phyloP scores from a whole-genome alignment of 2,113 vertebrate genomes.

The Gambusia holbrooki region DNA sequence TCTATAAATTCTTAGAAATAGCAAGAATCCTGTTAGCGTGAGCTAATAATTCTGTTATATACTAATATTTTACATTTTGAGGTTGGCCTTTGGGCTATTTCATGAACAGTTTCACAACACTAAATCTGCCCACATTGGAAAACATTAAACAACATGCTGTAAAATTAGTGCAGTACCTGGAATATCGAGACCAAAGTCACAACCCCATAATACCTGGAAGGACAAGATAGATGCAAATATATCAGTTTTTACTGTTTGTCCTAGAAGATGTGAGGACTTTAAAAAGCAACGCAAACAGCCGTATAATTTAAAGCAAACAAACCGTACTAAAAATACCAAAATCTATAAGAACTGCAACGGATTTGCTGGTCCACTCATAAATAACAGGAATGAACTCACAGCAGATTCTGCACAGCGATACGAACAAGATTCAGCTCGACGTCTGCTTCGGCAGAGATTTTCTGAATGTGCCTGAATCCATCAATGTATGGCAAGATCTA shows the following conservation, averaged over 20 bases:
- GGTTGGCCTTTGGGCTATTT: background rate
- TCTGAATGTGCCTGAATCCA: slow-evolving; percentile 95
- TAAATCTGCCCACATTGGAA: background rate
- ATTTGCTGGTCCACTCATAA: background rate
- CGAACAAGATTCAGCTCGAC: slow-evolving; percentile 97
- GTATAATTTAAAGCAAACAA: background rate
- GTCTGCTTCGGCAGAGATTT: slow-evolving; percentile 95
- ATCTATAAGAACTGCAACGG: background rate
- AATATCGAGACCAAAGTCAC: slow-evolving; percentile 95
- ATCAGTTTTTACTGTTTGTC: background rate
- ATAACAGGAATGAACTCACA: slow-evolving; percentile 80
- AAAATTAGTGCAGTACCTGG: slow-evolving; percentile 83
- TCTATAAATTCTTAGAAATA: no score
- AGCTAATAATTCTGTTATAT: background rate
- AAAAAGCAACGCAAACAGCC: background rate
- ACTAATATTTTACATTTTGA: background rate
- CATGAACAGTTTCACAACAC: background rate
- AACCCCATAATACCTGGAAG: slow-evolving; percentile 90
- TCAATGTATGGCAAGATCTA: slow-evolving; percentile 96
- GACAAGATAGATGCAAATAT: slow-evolving; percentile 11
- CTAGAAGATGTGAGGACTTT: background rate
- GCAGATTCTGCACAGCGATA: slow-evolving; percentile 95
- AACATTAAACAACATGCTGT: slow-evolving; percentile 4
- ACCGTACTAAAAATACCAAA: background rate
- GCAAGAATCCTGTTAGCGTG: no score